These are phyloP conservation scores for Melieria omissa DNA, from an alignment of 2,888 invertebrate genomes.

Conservation along the genomic window DNA sequence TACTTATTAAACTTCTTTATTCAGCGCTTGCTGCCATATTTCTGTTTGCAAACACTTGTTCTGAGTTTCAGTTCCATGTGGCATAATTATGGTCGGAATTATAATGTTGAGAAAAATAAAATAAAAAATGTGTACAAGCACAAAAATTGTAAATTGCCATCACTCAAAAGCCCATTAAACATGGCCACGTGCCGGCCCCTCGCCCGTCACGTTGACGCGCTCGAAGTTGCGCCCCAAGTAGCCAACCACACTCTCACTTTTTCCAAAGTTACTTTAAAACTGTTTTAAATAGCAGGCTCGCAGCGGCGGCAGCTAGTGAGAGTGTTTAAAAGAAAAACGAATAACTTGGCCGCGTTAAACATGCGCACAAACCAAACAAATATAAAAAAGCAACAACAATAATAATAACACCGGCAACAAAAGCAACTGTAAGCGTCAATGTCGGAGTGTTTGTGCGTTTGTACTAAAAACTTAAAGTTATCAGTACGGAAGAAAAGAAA, in stretches of 20 bases:
- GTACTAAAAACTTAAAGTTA: conserved; percentile 6
- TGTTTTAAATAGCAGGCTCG: conserved; percentile 38
- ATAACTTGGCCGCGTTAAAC: not conserved
- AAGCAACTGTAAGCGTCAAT: not conserved
- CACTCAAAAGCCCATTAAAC: no score
- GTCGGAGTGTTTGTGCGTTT: not conserved
- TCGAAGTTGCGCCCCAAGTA: no score
- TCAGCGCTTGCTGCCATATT: no score
- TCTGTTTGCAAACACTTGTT: no score
- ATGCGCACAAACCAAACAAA: not conserved
- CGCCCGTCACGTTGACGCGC: no score
- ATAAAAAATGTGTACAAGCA: no score
- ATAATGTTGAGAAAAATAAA: no score
- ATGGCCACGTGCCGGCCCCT: no score
- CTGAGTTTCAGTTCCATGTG: no score
- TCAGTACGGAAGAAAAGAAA: conserved; percentile 3
- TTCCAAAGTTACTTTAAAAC: conserved; percentile 37
- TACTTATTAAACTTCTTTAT: no score
- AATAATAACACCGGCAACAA: conserved; percentile 4
- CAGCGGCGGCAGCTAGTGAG: conserved; percentile 24
- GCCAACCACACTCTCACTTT: conserved; percentile 19
- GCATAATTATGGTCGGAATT: no score
- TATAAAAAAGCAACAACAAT: conserved; percentile 3
- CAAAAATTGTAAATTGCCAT: no score
- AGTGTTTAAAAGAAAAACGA: conserved; percentile 34